Evolutionary conservation across 1,140 invertebrate genomes (phyloP).

Genomic region (Drosophila burlai): DNA sequence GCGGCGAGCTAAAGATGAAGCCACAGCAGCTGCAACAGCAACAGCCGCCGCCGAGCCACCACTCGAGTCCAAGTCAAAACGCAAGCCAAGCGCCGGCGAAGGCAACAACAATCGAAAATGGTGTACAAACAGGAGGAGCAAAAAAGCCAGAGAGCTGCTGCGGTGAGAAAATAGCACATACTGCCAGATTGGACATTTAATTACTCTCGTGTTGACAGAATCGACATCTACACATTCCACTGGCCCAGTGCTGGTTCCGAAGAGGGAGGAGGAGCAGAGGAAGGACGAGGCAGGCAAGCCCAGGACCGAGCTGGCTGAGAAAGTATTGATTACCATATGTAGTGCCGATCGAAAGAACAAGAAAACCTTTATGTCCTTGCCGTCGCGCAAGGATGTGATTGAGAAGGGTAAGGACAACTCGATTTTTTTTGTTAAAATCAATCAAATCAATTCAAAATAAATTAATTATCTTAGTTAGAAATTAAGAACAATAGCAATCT

Average conservation of each 20-base stretch:
- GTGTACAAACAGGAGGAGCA: slow-evolving; percentile 74
- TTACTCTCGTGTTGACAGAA: slow-evolving; percentile 26
- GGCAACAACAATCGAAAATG: slow-evolving; percentile 68
- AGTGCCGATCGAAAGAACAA: slow-evolving; percentile 73
- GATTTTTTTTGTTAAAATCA: too few relatives aligned
- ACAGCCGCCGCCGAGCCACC: slow-evolving; percentile 33
- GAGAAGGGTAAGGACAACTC: slow-evolving; percentile 59
- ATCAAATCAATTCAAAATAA: background rate
- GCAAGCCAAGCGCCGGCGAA: slow-evolving; percentile 53
- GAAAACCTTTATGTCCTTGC: slow-evolving; percentile 75
- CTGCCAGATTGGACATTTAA: background rate
- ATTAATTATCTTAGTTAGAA: background rate
- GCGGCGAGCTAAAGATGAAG: slow-evolving; percentile 50
- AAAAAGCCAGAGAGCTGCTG: slow-evolving; percentile 66
- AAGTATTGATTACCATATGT: slow-evolving; percentile 77
- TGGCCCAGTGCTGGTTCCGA: slow-evolving; percentile 12
- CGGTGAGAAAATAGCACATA: slow-evolving; percentile 40
- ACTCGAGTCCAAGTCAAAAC: slow-evolving; percentile 30
- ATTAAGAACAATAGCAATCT: background rate
- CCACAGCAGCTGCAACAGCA: slow-evolving; percentile 16
- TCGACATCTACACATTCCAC: slow-evolving; percentile 59
- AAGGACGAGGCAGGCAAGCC: slow-evolving; percentile 49
- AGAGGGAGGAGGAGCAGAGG: slow-evolving; percentile 8
- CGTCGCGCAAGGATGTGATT: slow-evolving; percentile 71
- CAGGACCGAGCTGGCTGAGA: slow-evolving; percentile 57